Evolutionary conservation across 2,888 invertebrate species (phyloP).

Genomic region (Andrena haemorrhoa): DNA sequence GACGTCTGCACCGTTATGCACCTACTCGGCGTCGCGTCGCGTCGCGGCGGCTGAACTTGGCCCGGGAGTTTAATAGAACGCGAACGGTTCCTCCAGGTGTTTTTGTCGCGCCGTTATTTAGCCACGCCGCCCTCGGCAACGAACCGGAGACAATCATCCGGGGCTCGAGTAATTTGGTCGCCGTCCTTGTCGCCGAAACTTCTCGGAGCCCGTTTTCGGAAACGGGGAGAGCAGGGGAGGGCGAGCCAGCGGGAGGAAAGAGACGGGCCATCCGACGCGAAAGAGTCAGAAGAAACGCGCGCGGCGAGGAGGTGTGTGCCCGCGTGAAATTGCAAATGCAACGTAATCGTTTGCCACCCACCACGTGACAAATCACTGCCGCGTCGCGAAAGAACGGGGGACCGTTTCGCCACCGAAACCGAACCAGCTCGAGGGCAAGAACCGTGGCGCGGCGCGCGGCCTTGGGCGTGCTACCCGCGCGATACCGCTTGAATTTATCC

Average conservation of each 20-base stretch:
- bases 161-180: conserved; percentile 64
- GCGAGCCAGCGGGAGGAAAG: not conserved
- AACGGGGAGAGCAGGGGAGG: not conserved
- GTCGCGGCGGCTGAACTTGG: conserved; percentile 28
- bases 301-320: conserved; percentile 46
- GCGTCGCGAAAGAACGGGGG: conserved; percentile 75
- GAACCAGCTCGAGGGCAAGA: conserved; percentile 47
- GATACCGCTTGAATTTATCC: conserved; percentile 41
- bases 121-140: conserved; percentile 43
- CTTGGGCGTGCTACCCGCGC: not conserved
- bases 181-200: conserved; percentile 40
- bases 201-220: conserved; percentile 53
- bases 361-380: conserved; percentile 83
- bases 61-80: conserved; percentile 54
- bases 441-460: conserved; percentile 32
- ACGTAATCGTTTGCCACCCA: conserved; percentile 83
- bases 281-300: conserved; percentile 30
- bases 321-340: conserved; percentile 84
- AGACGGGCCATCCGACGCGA: conserved; percentile 6
- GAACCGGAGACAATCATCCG: conserved; percentile 66
- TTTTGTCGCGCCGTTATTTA: conserved; percentile 65
- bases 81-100: conserved; percentile 56
- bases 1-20: not conserved
- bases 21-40: conserved; percentile 5
- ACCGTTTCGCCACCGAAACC: conserved; percentile 54